Conservation (phyloP, 1,140 invertebrate genomes). For the Danaus plexippus region DNA sequence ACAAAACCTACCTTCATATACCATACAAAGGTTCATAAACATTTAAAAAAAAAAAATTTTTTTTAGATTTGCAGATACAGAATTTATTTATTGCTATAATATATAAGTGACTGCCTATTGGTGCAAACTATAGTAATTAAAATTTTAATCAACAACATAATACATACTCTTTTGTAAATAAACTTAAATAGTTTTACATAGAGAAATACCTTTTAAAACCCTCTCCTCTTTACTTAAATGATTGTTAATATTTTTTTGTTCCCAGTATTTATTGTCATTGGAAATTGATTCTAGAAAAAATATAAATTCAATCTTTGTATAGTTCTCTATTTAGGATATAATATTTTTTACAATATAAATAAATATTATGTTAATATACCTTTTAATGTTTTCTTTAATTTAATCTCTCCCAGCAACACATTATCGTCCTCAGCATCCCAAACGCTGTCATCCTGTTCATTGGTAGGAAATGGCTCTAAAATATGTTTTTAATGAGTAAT, state of each 20-base stretch:
- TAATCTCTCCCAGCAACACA: conserved; percentile 32
- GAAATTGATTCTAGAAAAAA: conserved; percentile 9
- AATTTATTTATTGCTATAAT: too few species aligned
- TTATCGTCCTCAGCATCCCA: conserved; percentile 47
- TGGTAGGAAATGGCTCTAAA: conserved; percentile 19
- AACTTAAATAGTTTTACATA: too few species aligned
- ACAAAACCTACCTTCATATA: too few species aligned
- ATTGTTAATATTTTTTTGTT: too few species aligned
- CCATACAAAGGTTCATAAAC: too few species aligned
- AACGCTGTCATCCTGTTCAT: conserved; percentile 17
- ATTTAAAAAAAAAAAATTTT: too few species aligned
- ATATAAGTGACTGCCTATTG: too few species aligned
- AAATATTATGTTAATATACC: conserved; percentile 8
- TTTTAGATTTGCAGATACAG: too few species aligned
- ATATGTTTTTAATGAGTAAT: neutral
- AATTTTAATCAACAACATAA: too few species aligned
- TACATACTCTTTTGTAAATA: too few species aligned
- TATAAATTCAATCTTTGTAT: neutral
- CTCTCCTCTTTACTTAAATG: too few species aligned
- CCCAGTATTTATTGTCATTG: conserved; percentile 2
- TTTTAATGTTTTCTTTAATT: conserved; percentile 24
- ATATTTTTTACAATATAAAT: conserved; percentile 4
- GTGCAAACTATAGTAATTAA: too few species aligned
- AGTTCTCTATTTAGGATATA: neutral
- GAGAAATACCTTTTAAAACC: neutral